Percentiles rank a stretch among this genome's conserved stretches.
Evolutionary conservation across 2,113 vertebrate species (phyloP).

Genomic region (Entomyzon cyanotis): DNA sequence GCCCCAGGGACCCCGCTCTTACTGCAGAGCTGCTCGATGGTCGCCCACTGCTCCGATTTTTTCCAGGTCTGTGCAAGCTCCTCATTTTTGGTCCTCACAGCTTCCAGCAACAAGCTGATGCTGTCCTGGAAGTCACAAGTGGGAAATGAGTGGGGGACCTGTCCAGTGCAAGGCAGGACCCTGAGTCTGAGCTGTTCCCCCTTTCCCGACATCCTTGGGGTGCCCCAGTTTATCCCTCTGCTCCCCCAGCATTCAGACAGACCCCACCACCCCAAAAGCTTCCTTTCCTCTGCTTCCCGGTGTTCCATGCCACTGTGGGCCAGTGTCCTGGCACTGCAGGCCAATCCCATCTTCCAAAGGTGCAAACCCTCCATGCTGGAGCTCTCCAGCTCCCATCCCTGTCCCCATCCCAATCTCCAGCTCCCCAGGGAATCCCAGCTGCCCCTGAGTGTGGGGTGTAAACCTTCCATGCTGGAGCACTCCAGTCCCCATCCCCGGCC

Average conservation of each 20-base stretch:
- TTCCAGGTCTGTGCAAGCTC: conserved; percentile 97
- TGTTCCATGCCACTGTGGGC: background rate
- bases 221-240: background rate
- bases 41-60: conserved; percentile 98
- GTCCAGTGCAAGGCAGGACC: background rate
- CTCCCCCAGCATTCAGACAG: background rate
- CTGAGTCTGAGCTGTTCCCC: background rate
- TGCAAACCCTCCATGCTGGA: fast-evolving
- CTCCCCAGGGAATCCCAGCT: background rate
- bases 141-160: background rate
- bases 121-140: conserved; percentile 83
- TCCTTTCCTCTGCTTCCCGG: background rate
- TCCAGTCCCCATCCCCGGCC: background rate
- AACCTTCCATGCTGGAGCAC: fast-evolving
- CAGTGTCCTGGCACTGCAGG: fast-evolving
- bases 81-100: conserved; percentile 91
- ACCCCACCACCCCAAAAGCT: background rate
- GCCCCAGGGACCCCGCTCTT: conserved; percentile 45
- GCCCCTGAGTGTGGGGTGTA: too few species aligned
- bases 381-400: background rate
- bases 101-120: conserved; percentile 93
- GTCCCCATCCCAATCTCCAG: conserved; percentile 37
- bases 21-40: conserved; percentile 98
- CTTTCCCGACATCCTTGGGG: fast-evolving
- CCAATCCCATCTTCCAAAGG: background rate